Conservation (phyloP, 1,140 invertebrate genomes). For the Cherax quadricarinatus region DNA sequence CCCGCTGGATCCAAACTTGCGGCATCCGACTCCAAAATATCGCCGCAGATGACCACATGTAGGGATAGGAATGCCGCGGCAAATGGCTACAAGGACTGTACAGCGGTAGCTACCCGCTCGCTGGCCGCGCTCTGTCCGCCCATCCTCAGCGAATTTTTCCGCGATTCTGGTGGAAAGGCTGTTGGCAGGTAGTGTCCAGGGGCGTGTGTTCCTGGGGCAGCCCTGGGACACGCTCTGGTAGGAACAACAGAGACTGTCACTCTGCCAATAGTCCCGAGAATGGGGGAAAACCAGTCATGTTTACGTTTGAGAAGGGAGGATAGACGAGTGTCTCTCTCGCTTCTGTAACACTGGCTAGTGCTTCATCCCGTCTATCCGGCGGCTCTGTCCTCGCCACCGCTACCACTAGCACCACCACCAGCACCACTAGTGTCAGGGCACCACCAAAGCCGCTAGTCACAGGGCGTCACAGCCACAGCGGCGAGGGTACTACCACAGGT, state of each 20-base stretch:
- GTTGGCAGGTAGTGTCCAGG: slow-evolving; percentile 13
- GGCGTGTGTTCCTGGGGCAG: background rate
- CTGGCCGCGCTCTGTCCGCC: background rate
- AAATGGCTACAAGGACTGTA: slow-evolving; percentile 17
- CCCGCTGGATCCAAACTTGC: slow-evolving; percentile 4
- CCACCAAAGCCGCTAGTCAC: background rate
- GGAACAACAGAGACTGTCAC: background rate
- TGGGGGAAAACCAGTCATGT: slow-evolving; percentile 30
- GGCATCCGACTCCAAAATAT: slow-evolving; percentile 21
- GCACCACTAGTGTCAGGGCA: background rate
- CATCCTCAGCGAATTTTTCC: background rate
- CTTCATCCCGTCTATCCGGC: background rate
- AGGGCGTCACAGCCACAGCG: background rate
- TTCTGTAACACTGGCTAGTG: background rate
- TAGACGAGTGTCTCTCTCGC: background rate
- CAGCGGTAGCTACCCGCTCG: background rate
- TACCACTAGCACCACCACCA: background rate
- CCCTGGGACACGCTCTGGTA: background rate
- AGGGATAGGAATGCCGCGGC: slow-evolving; percentile 40
- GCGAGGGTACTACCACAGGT: background rate
- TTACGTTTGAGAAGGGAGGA: slow-evolving; percentile 37
- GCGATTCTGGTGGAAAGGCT: background rate
- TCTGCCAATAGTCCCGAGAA: slow-evolving; percentile 15
- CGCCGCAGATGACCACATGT: slow-evolving; percentile 10
- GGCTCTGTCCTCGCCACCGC: background rate